phyloP scores from a whole-genome alignment of 2,888 invertebrate genomes.

The Himalopsyche anomala region DNA sequence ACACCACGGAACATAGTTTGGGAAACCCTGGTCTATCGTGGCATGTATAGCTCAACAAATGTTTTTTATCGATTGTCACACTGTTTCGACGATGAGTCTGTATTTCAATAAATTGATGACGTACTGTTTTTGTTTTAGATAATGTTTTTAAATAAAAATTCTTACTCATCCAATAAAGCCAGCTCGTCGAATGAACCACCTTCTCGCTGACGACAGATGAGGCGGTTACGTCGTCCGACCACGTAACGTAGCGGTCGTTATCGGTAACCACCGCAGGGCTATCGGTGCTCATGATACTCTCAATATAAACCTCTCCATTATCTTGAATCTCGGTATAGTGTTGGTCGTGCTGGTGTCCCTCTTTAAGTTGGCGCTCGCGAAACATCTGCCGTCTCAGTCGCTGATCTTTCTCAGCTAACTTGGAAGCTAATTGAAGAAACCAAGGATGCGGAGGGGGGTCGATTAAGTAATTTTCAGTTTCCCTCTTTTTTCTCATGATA shows the following conservation, averaged over 20 bases:
- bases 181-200: slow-evolving; percentile 51
- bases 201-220: slow-evolving; percentile 57
- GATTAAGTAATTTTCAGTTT: slow-evolving; percentile 11
- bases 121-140: no score
- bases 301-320: background rate
- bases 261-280: background rate
- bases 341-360: background rate
- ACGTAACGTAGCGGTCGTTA: slow-evolving; percentile 32
- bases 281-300: background rate
- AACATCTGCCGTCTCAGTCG: slow-evolving; percentile 45
- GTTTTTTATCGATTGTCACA: no score
- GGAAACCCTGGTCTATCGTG: no score
- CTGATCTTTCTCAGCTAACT: slow-evolving; percentile 41
- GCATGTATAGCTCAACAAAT: no score
- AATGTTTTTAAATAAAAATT: background rate
- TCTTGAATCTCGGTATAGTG: background rate
- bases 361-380: background rate
- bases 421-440: slow-evolving; percentile 44
- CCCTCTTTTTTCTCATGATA: slow-evolving; percentile 48
- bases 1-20: no score
- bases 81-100: no score
- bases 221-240: slow-evolving; percentile 47
- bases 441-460: slow-evolving; percentile 10
- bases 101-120: no score
- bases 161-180: slow-evolving; percentile 57